Conservation (phyloP, 2,888 invertebrate genomes). For the Hymenopus coronatus region DNA sequence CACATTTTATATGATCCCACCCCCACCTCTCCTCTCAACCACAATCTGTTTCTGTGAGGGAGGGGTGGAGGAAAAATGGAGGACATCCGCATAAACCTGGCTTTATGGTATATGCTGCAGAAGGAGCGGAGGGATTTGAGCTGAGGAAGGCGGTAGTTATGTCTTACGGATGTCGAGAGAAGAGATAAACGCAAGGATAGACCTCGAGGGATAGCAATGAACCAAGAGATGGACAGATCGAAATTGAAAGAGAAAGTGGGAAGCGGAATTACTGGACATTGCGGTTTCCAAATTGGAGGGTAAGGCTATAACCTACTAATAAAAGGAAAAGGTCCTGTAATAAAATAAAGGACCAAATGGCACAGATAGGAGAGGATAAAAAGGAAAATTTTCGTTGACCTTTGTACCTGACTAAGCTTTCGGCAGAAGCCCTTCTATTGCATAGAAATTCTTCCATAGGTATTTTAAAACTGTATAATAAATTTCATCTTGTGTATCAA, state of each 20-base stretch:
- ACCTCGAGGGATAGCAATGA: not conserved
- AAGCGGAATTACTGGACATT: not conserved
- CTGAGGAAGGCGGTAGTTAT: not conserved
- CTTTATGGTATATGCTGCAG: not conserved
- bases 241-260: not conserved
- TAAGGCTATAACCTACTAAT: not conserved
- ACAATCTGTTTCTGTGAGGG: not conserved
- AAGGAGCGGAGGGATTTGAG: not conserved
- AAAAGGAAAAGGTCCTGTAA: not conserved
- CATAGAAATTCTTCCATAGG: no score
- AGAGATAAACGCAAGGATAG: not conserved
- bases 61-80: not conserved
- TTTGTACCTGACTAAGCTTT: no score
- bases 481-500: no score
- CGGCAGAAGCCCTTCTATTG: no score
- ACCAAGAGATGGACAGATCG: not conserved
- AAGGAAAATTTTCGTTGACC: no score
- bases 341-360: not conserved
- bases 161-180: not conserved
- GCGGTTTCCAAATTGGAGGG: not conserved
- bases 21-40: not conserved
- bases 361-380: no score
- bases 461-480: no score
- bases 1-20: not conserved
- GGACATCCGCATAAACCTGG: constrained; percentile 15